Conservation (phyloP, 1,140 invertebrate genomes). For the Cheumatopsyche charites region DNA sequence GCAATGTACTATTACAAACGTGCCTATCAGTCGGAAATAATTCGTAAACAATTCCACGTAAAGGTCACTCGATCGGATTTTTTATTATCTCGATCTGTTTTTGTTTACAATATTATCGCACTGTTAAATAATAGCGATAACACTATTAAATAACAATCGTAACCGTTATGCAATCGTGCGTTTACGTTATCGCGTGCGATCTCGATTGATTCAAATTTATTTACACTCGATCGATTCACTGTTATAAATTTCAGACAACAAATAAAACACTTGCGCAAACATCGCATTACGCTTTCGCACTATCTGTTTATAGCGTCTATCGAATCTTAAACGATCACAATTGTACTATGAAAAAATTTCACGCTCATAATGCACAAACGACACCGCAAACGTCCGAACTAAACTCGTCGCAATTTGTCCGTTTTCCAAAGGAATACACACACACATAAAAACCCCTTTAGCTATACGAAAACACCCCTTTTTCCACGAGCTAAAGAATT, state of each 20-base stretch:
- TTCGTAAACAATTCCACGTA: not conserved
- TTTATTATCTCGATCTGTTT: not conserved
- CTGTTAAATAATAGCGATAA: not conserved
- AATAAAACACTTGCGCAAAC: too few relatives aligned
- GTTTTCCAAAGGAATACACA: not conserved
- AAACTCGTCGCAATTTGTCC: constrained; percentile 18
- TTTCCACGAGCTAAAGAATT: constrained; percentile 10
- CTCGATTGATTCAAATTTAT: too few relatives aligned
- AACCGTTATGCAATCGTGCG: not conserved
- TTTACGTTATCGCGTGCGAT: too few relatives aligned
- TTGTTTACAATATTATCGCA: not conserved
- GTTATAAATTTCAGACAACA: too few relatives aligned
- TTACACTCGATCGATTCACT: too few relatives aligned
- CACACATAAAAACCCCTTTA: too few relatives aligned
- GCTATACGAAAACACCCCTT: not conserved
- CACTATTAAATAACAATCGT: not conserved
- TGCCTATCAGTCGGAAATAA: not conserved
- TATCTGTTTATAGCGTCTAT: too few relatives aligned
- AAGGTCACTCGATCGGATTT: not conserved
- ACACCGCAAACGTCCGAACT: not conserved
- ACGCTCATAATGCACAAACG: not conserved
- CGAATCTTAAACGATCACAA: too few relatives aligned
- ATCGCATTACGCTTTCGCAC: too few relatives aligned
- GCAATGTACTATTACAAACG: too few relatives aligned
- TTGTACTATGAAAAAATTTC: not conserved